Conservation (phyloP, 2,113 vertebrate genomes). For the Misgurnus mizolepis region DNA sequence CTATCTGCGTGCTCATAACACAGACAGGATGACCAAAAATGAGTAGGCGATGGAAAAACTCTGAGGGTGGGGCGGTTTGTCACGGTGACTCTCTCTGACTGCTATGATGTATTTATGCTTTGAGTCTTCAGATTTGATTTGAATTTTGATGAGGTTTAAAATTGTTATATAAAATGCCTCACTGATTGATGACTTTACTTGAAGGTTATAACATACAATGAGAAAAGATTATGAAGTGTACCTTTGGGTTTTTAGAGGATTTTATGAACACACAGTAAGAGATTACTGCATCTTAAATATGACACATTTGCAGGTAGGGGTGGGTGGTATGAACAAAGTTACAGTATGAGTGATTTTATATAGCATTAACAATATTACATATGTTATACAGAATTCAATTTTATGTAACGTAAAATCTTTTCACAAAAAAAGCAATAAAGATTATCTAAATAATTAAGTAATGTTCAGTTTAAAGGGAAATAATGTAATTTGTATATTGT, state of each 20-base stretch:
- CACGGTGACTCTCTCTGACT: constrained; percentile 10
- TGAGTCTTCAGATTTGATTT: background rate
- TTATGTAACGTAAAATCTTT: too few relatives aligned
- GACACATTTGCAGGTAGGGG: too few relatives aligned
- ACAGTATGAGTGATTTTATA: background rate
- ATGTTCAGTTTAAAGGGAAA: too few relatives aligned
- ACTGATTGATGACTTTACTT: background rate
- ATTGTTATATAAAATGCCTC: background rate
- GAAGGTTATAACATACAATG: background rate
- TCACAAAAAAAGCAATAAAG: too few relatives aligned
- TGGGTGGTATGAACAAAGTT: too few relatives aligned
- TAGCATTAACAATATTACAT: background rate
- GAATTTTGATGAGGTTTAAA: background rate
- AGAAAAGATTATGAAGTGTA: background rate
- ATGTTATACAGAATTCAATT: too few relatives aligned
- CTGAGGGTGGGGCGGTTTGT: background rate
- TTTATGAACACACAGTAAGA: background rate
- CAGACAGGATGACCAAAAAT: constrained; percentile 22
- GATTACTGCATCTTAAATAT: background rate
- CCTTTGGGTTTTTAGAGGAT: background rate
- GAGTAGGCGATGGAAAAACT: constrained; percentile 2
- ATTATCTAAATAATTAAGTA: too few relatives aligned
- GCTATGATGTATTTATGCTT: constrained; percentile 17
- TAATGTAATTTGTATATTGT: too few relatives aligned
- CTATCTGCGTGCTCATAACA: constrained; percentile 18